Evolutionary conservation across 2,113 vertebrate species (phyloP), one percentile per base, ranked within the genome.

Genomic region (Ptilonorhynchus violaceus): DNA sequence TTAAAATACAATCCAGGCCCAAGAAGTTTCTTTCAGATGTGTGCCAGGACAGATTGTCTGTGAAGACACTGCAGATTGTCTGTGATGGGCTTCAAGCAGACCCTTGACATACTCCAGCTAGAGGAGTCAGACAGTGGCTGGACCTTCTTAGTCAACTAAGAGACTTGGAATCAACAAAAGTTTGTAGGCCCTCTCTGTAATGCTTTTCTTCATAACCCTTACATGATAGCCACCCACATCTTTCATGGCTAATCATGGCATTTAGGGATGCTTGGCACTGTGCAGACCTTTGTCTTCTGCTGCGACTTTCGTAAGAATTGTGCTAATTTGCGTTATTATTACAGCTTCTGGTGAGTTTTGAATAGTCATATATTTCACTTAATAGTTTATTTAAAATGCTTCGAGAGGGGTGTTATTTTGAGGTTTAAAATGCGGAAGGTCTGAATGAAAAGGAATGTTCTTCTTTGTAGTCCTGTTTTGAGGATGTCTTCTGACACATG

Each of bases 401-500:
- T 62, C 31, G 35, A 85, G 42, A 75, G 69, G 31, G 9, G 9
- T 83, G 23, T 64, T 94, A 44, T 39, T 92, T 16, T 37, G 88
- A 75, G 31, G 46, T 70, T 82, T 76, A 83, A 95, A 86, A 86
- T 90, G 39, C 30, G 42, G 53, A 76, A 4, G 3, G 60, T 79
- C 92, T 89, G 23, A 76, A 94, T 52, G 37, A 70, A 93, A 91
- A 82, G 47, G 39, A 82, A 15, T 16, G 6, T 86, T 96, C 64
- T 83, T 93, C 70, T 92, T 92, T 94, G n/a, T 72, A 84, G 59
- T 47, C 76, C 37, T 94, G 25, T 89, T 95, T 95, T 73, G 60
- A 96, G 79, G 25, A 59, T 92, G 84, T 91, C 89, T 97, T 98
- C 50, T 93, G 88, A 93, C 30, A 94, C 83, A 96, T 97, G 89